Conservation (phyloP, 2,113 vertebrate genomes). For the Isurus oxyrinchus region DNA sequence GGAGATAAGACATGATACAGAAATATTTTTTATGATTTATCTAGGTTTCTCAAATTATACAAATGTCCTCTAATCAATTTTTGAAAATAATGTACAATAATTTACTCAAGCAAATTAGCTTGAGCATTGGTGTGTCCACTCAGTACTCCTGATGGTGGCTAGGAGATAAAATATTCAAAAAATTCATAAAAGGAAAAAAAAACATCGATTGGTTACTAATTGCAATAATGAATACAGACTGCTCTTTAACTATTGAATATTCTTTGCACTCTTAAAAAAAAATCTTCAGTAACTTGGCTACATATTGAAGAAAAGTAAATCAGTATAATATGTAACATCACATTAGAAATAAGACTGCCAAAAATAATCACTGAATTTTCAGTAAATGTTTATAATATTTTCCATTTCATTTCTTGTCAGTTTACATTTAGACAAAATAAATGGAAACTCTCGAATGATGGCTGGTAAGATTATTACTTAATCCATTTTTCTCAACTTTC, state of each 20-base stretch:
- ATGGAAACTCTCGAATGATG: background rate
- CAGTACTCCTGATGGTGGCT: background rate
- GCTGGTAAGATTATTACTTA: background rate
- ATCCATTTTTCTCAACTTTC: background rate
- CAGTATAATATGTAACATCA: background rate
- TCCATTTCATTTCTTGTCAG: background rate
- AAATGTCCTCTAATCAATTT: background rate
- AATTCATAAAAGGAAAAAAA: background rate
- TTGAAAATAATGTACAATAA: background rate
- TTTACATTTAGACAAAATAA: background rate
- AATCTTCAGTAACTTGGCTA: background rate
- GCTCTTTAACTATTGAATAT: background rate
- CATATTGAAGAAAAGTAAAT: slow-evolving; percentile 17
- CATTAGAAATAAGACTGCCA: background rate
- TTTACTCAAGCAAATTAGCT: background rate
- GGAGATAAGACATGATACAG: background rate
- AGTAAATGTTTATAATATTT: background rate
- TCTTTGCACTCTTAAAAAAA: background rate
- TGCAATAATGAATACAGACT: background rate
- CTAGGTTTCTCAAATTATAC: background rate
- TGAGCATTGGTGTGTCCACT: background rate
- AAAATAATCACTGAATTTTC: background rate
- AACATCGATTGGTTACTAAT: background rate
- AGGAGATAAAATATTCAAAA: background rate
- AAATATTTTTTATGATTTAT: background rate